Evolutionary conservation across 2,797 vertebrate species (phyloP), one percentile per base, ranked within the genome.

Genomic region (Sebastolobus alascanus): DNA sequence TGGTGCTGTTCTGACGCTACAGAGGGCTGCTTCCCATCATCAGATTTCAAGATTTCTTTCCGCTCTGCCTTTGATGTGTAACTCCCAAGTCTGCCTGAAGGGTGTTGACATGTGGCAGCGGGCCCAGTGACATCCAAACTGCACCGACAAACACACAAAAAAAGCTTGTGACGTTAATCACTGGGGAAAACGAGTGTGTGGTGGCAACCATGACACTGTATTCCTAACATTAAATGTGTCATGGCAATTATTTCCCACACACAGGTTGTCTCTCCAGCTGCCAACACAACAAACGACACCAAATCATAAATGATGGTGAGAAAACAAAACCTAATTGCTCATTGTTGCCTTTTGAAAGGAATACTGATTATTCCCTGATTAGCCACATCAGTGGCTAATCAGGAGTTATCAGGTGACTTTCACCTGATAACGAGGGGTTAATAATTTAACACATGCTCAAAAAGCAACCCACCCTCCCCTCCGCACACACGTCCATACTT

Each of bases 341-440:
- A 40, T 54, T 66, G 68, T 64, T 81, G 50, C 50, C 43, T 46
- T 83, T 77, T 84, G 70, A 87, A 87, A 77, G 22, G 40, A 77
- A 80, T 83, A 71, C 63, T 31, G 84, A 90, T 88, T 87, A 84
- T 67, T 82, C 59, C 50, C 75, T 73, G 89, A 92, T 92, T 84
- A 85, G 67, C 22, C 80, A 38, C 79, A 90, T 90, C 77, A 73
- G 70, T n/a, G 37, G 25, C 25, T 25, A 25, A 25, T 25, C 25
- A 25, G 25, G 25, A 25, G 80, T 85, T 68, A 78, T 84, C 74
- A 79, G 50, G 56, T 80, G 61, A 79, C 75, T 82, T 82, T 80
- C 75, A 87, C 88, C 84, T 84, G 77, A 84, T 90, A 78, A 88
- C 81, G 73, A 90, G 63, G 85, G 86, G 89, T 89, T 90, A 90